Evolutionary conservation across 2,113 vertebrate species (phyloP), one percentile per base, ranked within the genome.

Genomic region (Bufo bufo): DNA sequence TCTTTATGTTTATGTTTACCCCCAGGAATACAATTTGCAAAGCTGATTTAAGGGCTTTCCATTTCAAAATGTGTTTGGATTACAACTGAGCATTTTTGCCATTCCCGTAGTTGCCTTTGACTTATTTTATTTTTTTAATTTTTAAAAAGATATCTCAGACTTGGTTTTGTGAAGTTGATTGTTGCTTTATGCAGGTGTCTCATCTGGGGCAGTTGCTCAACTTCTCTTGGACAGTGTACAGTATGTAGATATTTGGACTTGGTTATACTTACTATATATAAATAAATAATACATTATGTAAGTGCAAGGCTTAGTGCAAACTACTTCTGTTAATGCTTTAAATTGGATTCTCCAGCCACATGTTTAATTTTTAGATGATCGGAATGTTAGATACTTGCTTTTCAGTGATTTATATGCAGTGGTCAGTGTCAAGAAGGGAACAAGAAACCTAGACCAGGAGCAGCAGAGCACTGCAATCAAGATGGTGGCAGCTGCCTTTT

Each of bases 1-100:
- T 84, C 47, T 71, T 71, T 84, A 84, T 84, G 59, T 69, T 83
- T 66, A 81, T 81, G 82, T 69, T 69, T 71, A 52, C 82, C 82
- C 17, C 63, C 63, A 69, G 63, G 63, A 84, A 84, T 84, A 84
- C 82, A 84, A 71, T 69, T 71, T 84, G 63, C 23, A 63, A 66
- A n/a, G 63, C 63, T 84, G 82, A 84, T 84, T 84, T 84, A 84
- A 14, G 63, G 50, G 45, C 47, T n/a, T 12, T 13, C 82, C 63
- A 65, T 17, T 71, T 52, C 59, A 0, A 33, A 71, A 33, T 84
- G 59, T 84, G 63, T 69, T 66, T 52, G 47, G 61, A 83, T 82
- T 66, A 66, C 63, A 84, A 69, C 45, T 33, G 63, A 33, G 54
- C 17, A 14, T 47, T 80, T 61, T 7, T 81, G 50, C 50, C n/a